Evolutionary conservation across 2,113 vertebrate genomes (phyloP).

Genomic region (Ramphastos sulfuratus): DNA sequence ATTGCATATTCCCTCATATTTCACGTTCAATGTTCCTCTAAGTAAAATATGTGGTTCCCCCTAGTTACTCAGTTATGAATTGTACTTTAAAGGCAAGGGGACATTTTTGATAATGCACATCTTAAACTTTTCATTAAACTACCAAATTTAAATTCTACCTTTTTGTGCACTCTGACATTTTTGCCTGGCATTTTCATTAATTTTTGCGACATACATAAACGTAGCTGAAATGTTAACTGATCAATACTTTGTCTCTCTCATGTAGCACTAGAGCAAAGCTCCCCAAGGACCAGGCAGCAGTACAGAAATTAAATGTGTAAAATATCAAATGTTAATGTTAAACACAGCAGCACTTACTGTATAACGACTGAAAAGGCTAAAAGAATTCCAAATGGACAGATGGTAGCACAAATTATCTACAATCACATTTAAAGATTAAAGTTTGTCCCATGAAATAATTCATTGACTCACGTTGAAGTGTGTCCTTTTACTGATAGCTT

Average conservation of each 20-base stretch:
- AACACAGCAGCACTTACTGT: slow-evolving; percentile 82
- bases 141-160: slow-evolving; percentile 86
- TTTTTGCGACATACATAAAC: slow-evolving; percentile 85
- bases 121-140: slow-evolving; percentile 84
- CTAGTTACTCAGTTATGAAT: slow-evolving; percentile 72
- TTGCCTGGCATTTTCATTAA: slow-evolving; percentile 93
- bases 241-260: slow-evolving; percentile 93
- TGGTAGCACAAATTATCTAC: slow-evolving; percentile 89
- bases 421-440: slow-evolving; percentile 89
- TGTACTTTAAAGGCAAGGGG: slow-evolving; percentile 69
- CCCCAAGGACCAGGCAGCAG: slow-evolving; percentile 79
- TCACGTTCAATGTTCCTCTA: slow-evolving; percentile 70
- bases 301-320: slow-evolving; percentile 95
- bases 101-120: slow-evolving; percentile 78
- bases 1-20: slow-evolving; percentile 55
- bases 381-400: slow-evolving; percentile 86
- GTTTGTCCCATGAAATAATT: slow-evolving; percentile 83
- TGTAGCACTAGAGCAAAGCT: slow-evolving; percentile 78
- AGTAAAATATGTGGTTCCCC: slow-evolving; percentile 71
- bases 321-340: slow-evolving; percentile 94
- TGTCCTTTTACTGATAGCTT: slow-evolving; percentile 82
- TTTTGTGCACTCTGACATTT: slow-evolving; percentile 88
- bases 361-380: slow-evolving; percentile 85
- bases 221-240: slow-evolving; percentile 96
- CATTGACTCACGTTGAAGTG: slow-evolving; percentile 77